phyloP scores from a whole-genome alignment of 2,888 invertebrate genomes.

The Calameuta idolon region DNA sequence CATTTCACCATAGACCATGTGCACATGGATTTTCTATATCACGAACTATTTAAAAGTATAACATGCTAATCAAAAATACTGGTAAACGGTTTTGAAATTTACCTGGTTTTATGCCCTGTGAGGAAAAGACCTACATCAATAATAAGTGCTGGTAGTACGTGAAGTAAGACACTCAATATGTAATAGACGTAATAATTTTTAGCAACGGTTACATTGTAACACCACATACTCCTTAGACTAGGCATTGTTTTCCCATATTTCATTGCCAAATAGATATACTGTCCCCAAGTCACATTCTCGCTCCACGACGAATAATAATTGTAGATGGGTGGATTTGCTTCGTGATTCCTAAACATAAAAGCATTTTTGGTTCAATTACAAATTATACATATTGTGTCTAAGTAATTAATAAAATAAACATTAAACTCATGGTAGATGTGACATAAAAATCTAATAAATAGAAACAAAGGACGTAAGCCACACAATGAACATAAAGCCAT shows the following conservation, averaged over 20 bases:
- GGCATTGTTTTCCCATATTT: slow-evolving; percentile 56
- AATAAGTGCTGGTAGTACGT: slow-evolving; percentile 74
- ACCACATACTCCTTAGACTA: slow-evolving; percentile 54
- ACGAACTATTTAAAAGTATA: too few relatives aligned
- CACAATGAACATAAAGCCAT: not conserved
- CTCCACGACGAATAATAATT: slow-evolving; percentile 73
- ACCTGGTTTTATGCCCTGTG: slow-evolving; percentile 71
- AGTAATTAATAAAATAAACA: not conserved
- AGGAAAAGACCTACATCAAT: slow-evolving; percentile 71
- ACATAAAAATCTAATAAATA: not conserved
- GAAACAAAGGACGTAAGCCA: not conserved
- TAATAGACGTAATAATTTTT: slow-evolving; percentile 60
- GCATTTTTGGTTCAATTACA: not conserved
- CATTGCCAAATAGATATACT: slow-evolving; percentile 63
- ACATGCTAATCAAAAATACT: too few relatives aligned
- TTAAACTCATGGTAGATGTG: not conserved
- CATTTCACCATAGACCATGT: not conserved
- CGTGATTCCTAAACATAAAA: slow-evolving; percentile 37
- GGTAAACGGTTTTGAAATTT: slow-evolving; percentile 34
- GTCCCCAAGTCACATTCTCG: slow-evolving; percentile 72
- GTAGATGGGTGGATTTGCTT: slow-evolving; percentile 69
- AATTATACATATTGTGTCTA: not conserved
- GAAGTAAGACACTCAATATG: slow-evolving; percentile 71
- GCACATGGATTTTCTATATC: too few relatives aligned
- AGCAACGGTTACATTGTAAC: slow-evolving; percentile 68